These are phyloP conservation scores for Myopa testacea DNA, from an alignment of 2,888 invertebrate species.

Conservation along the genomic window DNA sequence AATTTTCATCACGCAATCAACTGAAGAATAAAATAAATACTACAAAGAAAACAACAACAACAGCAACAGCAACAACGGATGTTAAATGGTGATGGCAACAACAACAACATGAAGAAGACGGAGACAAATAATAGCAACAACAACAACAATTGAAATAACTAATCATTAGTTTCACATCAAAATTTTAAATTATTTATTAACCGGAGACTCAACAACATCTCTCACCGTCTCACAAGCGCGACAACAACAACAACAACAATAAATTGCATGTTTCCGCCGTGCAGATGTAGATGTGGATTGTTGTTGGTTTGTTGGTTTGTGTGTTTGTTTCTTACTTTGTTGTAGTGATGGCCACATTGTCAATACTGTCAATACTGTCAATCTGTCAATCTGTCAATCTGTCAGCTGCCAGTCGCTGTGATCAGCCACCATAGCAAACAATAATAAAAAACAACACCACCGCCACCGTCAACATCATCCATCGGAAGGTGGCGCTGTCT, in stretches of 20 bases:
- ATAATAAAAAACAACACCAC: too few relatives aligned
- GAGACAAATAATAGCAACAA: background rate
- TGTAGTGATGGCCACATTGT: constrained; percentile 36
- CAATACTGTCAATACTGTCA: constrained; percentile 39
- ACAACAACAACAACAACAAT: too few relatives aligned
- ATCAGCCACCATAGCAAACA: constrained; percentile 52
- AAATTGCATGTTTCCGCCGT: too few relatives aligned
- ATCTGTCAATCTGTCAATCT: constrained; percentile 39
- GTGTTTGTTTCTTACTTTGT: constrained; percentile 26
- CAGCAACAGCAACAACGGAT: too few relatives aligned
- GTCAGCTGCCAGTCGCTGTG: constrained; percentile 17
- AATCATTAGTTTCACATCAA: constrained; percentile 12
- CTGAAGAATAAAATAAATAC: too few relatives aligned
- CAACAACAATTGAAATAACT: background rate
- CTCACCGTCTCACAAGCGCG: too few relatives aligned
- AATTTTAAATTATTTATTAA: constrained; percentile 24
- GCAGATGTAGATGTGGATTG: too few relatives aligned
- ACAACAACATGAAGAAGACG: too few relatives aligned
- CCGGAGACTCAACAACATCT: background rate
- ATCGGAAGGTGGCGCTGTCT: background rate
- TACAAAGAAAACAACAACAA: too few relatives aligned
- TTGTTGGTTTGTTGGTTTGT: constrained; percentile 32
- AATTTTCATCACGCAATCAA: background rate
- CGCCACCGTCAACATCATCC: constrained; percentile 42
- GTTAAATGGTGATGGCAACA: too few relatives aligned